Percentiles rank a stretch among this genome's conserved stretches.
phyloP scores from a whole-genome alignment of 2,113 vertebrate genomes.

The Guaruba guarouba region DNA sequence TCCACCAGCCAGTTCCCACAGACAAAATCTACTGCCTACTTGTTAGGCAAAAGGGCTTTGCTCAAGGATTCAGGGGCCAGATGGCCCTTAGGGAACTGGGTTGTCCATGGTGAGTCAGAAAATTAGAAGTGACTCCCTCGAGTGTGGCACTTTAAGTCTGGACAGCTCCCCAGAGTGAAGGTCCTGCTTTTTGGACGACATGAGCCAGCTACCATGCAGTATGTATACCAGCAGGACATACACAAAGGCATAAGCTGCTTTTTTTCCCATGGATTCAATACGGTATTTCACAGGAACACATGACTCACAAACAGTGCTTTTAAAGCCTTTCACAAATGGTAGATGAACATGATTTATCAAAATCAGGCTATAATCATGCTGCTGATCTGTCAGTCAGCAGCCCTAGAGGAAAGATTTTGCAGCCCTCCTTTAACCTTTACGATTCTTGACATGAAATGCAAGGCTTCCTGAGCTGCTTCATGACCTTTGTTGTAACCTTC shows the following conservation, averaged over 20 bases:
- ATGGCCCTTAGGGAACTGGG: background rate
- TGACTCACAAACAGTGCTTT: background rate
- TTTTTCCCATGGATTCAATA: background rate
- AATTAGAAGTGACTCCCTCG: background rate
- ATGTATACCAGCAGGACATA: background rate
- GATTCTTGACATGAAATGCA: conserved; percentile 15
- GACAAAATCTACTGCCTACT: background rate
- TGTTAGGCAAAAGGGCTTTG: background rate
- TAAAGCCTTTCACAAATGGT: background rate
- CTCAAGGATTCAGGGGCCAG: background rate
- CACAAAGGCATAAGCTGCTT: background rate
- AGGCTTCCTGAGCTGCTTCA: background rate
- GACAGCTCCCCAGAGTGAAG: background rate
- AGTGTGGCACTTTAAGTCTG: background rate
- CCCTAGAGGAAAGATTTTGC: conserved; percentile 34
- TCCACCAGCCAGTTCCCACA: conserved; percentile 10
- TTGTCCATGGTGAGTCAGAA: background rate
- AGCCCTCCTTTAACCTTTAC: conserved; percentile 6
- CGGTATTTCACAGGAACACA: background rate
- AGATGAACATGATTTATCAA: conserved; percentile 36
- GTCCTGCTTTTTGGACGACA: background rate
- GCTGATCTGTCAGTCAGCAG: conserved; percentile 6
- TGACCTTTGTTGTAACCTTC: conserved; percentile 21
- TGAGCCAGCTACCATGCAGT: fast-evolving
- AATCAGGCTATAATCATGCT: background rate